phyloP scores from a whole-genome alignment of 1,140 invertebrate species.

The Nebria ingens region DNA sequence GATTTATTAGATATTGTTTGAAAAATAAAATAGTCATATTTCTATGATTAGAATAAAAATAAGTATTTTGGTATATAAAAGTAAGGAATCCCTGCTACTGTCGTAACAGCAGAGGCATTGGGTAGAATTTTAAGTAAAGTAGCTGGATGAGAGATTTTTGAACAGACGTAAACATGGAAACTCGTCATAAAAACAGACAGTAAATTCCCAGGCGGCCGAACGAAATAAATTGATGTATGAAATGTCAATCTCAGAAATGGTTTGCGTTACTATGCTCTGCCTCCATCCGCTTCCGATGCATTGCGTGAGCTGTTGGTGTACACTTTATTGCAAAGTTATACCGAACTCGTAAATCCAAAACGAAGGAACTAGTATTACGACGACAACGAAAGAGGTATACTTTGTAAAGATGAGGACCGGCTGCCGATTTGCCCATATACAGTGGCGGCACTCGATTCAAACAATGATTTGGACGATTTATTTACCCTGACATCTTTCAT shows the following conservation, averaged over 20 bases:
- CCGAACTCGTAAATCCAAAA: constrained; percentile 1
- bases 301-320: too few relatives aligned
- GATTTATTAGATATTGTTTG: too few relatives aligned
- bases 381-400: background rate
- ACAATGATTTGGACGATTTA: too few relatives aligned
- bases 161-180: constrained; percentile 12
- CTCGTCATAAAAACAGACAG: constrained; percentile 18
- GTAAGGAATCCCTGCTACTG: too few relatives aligned
- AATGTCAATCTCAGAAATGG: constrained; percentile 25
- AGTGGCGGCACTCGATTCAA: too few relatives aligned
- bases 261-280: background rate
- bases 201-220: constrained; percentile 16
- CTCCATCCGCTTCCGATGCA: too few relatives aligned
- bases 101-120: too few relatives aligned
- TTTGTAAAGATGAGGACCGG: background rate
- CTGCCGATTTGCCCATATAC: too few relatives aligned
- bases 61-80: too few relatives aligned
- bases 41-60: too few relatives aligned
- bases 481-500: too few relatives aligned
- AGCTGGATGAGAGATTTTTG: background rate
- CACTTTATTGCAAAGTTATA: constrained; percentile 5
- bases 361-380: background rate
- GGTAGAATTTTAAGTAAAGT: constrained; percentile 7
- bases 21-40: too few relatives aligned
- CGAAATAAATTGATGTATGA: constrained; percentile 22